Base-by-base conservation (phyloP, 2,797 vertebrate species). In the Girardinus metallicus region DNA sequence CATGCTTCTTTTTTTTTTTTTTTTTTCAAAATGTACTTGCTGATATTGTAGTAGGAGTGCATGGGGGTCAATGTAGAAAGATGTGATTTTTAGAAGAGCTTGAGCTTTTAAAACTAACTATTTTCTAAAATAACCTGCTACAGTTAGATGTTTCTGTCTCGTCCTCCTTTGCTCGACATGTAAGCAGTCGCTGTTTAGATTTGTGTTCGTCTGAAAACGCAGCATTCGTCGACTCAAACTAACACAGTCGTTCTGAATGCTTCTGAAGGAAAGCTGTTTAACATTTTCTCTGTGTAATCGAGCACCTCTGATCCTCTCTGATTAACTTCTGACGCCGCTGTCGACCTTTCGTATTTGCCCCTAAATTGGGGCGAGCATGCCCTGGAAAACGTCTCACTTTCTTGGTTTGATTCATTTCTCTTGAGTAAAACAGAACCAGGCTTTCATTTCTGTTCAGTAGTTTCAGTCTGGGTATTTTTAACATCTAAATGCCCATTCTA, bases 301-400 rank as follows among this genome's bases (percentile, higher is more conserved):
- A 81, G 53, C 44, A 76, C 55, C 16, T 34, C 71, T 44, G 64
- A 15, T 74, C 82, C 84, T 23, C 2, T 2, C 43, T 86, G 74
- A 89, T 88, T 94, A 92, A 95, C 90, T 12, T 70, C 12, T 44
- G 5, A 92, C 85, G 87, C 88, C 89, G 75, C 89, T 84, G 87
- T 68, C 85, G 84, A 92, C 88, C 77, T 80, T 71, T 71, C 81
- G 9, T 82, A 73, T 91, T 90, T 89, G 74, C 88, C 89, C 87
- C 68, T 76, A 86, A 80, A 64, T 87, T 21, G 29, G 70, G 71
- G 44, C 79, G 36, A 72, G 34, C 76, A 72, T 75, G 78, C 84
- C 92, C 85, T 91, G 86, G 74, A 88, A 79, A 82, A 78, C 76
- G 81, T 91, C 86, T 89, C 80, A 80, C 75, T 81, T 86, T 84